These are phyloP conservation scores for Plebejus argus DNA, from an alignment of 2,888 invertebrate species.

Conservation along the genomic window DNA sequence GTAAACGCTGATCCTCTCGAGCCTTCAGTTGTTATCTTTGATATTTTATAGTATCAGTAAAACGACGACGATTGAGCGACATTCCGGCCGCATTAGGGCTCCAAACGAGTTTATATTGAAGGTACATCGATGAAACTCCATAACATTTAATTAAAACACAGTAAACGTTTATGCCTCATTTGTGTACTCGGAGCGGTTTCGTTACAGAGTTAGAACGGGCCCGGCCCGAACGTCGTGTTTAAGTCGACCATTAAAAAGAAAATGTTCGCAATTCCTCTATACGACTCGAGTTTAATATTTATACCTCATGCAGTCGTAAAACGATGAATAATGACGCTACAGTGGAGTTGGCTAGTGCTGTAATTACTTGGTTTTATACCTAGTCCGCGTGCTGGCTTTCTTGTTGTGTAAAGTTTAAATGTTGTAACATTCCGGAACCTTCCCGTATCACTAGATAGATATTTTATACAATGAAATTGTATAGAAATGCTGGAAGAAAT, in stretches of 20 bases:
- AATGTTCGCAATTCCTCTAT: constrained; percentile 80
- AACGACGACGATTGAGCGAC: constrained; percentile 76
- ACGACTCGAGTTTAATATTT: constrained; percentile 79
- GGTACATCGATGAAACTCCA: constrained; percentile 14
- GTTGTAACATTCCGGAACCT: constrained; percentile 64
- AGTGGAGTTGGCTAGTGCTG: constrained; percentile 76
- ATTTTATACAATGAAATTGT: neutral
- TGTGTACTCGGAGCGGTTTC: constrained; percentile 57
- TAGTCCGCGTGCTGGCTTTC: constrained; percentile 65
- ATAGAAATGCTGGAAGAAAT: neutral
- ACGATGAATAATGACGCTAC: constrained; percentile 80
- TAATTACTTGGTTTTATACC: constrained; percentile 76
- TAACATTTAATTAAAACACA: constrained; percentile 69
- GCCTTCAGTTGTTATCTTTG: constrained; percentile 76
- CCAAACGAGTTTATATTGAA: constrained; percentile 46
- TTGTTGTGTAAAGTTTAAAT: constrained; percentile 73
- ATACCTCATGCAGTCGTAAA: constrained; percentile 80
- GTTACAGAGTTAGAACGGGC: constrained; percentile 58
- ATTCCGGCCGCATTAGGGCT: constrained; percentile 61
- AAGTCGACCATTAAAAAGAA: constrained; percentile 78
- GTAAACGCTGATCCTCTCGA: constrained; percentile 74
- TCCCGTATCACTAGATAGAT: constrained; percentile 46
- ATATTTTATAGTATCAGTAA: constrained; percentile 80
- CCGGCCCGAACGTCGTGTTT: constrained; percentile 74
- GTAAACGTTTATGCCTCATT: constrained; percentile 61